Evolutionary conservation across 1,140 invertebrate species (phyloP).

Genomic region (Heterodera schachtii): DNA sequence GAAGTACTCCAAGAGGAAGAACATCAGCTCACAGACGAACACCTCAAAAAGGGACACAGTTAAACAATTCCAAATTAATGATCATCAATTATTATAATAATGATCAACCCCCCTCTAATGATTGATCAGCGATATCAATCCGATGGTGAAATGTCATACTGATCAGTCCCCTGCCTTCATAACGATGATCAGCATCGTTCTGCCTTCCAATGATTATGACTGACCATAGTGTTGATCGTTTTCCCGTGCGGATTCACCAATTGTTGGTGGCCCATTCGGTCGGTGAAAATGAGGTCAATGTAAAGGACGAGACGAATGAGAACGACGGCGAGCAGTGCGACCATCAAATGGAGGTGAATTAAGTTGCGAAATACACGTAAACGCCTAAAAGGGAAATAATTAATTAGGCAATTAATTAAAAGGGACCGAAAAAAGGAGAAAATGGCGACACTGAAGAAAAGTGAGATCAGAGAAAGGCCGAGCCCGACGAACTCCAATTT

Average conservation of each 20-base stretch:
- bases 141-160: too few relatives aligned
- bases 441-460: conserved; percentile 77
- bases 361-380: conserved; percentile 81
- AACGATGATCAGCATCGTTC: too few relatives aligned
- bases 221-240: conserved; percentile 79
- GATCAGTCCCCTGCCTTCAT: too few relatives aligned
- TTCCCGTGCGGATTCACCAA: conserved; percentile 40
- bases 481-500: conserved; percentile 81
- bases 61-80: neutral
- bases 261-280: conserved; percentile 57
- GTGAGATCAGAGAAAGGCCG: conserved; percentile 76
- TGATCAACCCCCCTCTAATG: too few relatives aligned
- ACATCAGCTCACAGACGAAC: conserved; percentile 78
- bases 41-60: conserved; percentile 70
- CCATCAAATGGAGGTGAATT: conserved; percentile 84
- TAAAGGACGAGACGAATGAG: conserved; percentile 81
- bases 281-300: conserved; percentile 76
- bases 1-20: conserved; percentile 81
- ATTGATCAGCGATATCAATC: neutral
- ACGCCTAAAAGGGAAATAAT: conserved; percentile 70
- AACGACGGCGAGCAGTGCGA: conserved; percentile 82
- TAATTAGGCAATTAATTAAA: neutral
- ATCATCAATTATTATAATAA: neutral
- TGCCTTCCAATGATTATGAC: conserved; percentile 51
- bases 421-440: conserved; percentile 80